Base-by-base conservation (phyloP, 1,140 invertebrate species). In the Leptinotarsa defecta region DNA sequence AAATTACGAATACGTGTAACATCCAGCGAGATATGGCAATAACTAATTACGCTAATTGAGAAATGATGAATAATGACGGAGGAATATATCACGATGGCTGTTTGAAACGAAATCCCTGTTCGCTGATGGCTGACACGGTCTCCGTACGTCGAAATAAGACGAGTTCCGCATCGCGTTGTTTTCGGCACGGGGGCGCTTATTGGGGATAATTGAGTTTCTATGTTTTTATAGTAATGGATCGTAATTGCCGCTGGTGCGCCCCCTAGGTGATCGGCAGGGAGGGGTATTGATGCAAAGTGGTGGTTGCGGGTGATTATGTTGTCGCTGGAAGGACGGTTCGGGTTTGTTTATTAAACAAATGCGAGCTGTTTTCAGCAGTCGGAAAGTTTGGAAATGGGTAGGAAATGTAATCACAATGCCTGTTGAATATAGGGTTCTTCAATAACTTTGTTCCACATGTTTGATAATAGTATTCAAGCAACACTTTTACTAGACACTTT, bases 21-120 rank as follows among this genome's bases (percentile, higher is more conserved):
- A 71, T 52, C 76, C 76, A 49, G 61, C 62, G 68, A 68, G 68
- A 74, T 68, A 77, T 72, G 73, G 76, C 73, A 63, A 71, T 63
- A 43, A 68, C 76, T 77, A 77, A 77, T 77, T 75, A 75, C 52
- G 69, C 70, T 77, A 77, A 77, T 77, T 77, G 76, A 77, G 73
- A 69, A 77, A 77, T 77, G 76, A 73, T 73, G 71, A 73, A 73
- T 73, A 73, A 73, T 73, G 71, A 73, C 43, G 71, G 24, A 73
- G 71, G 71, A 73, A 48, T 71, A 27, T 73, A 64, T 64, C 71
- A 73, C 24, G 24, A 34, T 22, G 61, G 62, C 64, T 22, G 20
- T 61, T 52, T 71, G 69, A 71, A 71, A 71, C 49, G 69, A 71
- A 71, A 71, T 71, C 49, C 69, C 69, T 71, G 69, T 73, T 73